Percentiles rank a stretch among this genome's conserved stretches.
phyloP scores from a whole-genome alignment of 2,113 vertebrate genomes.

The Setophaga coronata region DNA sequence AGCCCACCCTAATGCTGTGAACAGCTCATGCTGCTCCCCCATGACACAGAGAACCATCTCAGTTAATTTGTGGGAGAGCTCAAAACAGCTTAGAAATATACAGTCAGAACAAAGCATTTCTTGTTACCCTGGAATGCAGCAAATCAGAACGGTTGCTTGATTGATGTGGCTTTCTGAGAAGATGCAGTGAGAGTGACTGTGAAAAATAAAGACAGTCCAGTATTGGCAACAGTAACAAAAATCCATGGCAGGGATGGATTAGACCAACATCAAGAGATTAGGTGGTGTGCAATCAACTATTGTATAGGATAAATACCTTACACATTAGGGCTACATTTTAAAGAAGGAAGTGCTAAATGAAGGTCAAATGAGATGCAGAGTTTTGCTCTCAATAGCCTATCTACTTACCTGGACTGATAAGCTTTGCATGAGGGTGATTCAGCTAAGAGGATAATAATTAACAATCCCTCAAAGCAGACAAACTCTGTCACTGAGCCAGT shows the following conservation, averaged over 20 bases:
- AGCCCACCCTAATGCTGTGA: background rate
- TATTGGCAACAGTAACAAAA: background rate
- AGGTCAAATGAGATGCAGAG: background rate
- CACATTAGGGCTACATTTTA: background rate
- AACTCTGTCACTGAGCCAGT: slow-evolving; percentile 2
- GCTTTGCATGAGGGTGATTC: background rate
- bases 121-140: background rate
- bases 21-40: background rate
- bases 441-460: slow-evolving; percentile 52
- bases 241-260: background rate
- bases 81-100: background rate
- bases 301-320: background rate
- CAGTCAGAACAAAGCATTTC: background rate
- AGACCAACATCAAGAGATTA: background rate
- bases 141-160: background rate
- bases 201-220: background rate
- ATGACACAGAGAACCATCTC: background rate
- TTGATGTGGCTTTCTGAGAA: background rate
- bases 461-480: background rate
- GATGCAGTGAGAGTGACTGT: background rate
- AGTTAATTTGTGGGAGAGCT: background rate
- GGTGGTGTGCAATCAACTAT: background rate
- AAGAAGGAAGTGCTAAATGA: background rate
- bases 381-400: background rate
- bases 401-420: slow-evolving; percentile 32